Evolutionary conservation across 1,140 invertebrate species (phyloP).

Genomic region (Spodoptera litura): DNA sequence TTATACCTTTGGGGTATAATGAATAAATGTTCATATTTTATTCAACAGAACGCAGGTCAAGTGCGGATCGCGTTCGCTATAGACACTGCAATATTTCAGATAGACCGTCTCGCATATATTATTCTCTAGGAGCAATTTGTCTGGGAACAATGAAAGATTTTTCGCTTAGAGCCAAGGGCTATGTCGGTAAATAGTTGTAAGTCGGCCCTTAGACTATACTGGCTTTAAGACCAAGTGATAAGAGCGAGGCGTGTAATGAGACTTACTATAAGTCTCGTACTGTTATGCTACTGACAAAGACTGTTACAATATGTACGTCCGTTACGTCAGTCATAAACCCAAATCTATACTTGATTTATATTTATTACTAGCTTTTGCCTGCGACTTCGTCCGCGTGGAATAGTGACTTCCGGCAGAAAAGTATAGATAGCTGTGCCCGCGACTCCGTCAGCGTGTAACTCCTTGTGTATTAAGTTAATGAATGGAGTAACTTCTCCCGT

Average conservation of each 20-base stretch:
- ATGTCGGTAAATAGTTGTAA: slow-evolving; percentile 62
- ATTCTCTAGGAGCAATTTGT: slow-evolving; percentile 68
- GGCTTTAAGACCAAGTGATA: slow-evolving; percentile 50
- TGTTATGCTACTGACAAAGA: too few species aligned
- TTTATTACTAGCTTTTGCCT: too few species aligned
- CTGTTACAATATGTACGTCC: too few species aligned
- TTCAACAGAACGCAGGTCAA: slow-evolving; percentile 45
- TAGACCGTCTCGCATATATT: slow-evolving; percentile 53
- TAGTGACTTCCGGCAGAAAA: too few species aligned
- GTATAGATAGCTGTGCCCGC: too few species aligned
- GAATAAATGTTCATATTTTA: slow-evolving; percentile 48
- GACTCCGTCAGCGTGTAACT: too few species aligned
- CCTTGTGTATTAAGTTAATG: too few species aligned
- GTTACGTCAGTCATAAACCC: too few species aligned
- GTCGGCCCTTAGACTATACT: slow-evolving; percentile 60
- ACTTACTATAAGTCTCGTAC: too few species aligned
- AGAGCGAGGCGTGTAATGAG: neutral
- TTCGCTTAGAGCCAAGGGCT: slow-evolving; percentile 70
- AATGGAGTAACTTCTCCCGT: too few species aligned
- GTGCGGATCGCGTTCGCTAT: slow-evolving; percentile 16
- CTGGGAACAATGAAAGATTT: slow-evolving; percentile 74
- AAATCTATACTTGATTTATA: too few species aligned
- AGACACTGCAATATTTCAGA: slow-evolving; percentile 49
- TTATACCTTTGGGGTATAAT: slow-evolving; percentile 38
- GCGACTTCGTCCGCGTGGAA: too few species aligned